Conservation (phyloP, 2,888 invertebrate species). For the Dione juno region DNA sequence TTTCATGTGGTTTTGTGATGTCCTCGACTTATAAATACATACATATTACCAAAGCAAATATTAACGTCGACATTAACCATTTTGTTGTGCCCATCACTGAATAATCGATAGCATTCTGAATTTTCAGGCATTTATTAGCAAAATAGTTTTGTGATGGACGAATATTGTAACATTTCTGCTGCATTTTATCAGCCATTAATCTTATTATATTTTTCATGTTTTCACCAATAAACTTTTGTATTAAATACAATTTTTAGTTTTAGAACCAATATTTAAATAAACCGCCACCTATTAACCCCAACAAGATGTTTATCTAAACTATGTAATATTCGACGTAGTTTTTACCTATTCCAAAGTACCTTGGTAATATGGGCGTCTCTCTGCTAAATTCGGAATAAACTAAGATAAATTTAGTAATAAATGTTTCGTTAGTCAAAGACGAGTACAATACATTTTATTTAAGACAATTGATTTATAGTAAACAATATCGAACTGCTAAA, state of each 20-base stretch:
- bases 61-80: conserved; percentile 77
- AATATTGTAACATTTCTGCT: conserved; percentile 83
- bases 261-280: conserved; percentile 82
- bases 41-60: conserved; percentile 73
- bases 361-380: conserved; percentile 25
- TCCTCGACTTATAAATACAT: conserved; percentile 62
- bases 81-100: conserved; percentile 80
- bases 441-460: too few relatives aligned
- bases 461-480: too few relatives aligned
- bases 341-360: conserved; percentile 41
- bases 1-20: conserved; percentile 73
- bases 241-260: conserved; percentile 84
- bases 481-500: too few relatives aligned
- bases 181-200: conserved; percentile 84
- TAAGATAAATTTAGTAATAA: too few relatives aligned
- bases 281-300: conserved; percentile 79
- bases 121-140: conserved; percentile 83
- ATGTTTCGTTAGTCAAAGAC: too few relatives aligned
- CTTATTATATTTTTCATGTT: conserved; percentile 84
- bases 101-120: conserved; percentile 75
- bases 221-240: conserved; percentile 84
- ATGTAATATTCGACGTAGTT: conserved; percentile 47
- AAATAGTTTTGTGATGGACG: conserved; percentile 82
- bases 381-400: neutral
- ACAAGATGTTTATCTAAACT: conserved; percentile 68